Conservation (phyloP, 1,140 invertebrate genomes). For the Drosophila cardini region DNA sequence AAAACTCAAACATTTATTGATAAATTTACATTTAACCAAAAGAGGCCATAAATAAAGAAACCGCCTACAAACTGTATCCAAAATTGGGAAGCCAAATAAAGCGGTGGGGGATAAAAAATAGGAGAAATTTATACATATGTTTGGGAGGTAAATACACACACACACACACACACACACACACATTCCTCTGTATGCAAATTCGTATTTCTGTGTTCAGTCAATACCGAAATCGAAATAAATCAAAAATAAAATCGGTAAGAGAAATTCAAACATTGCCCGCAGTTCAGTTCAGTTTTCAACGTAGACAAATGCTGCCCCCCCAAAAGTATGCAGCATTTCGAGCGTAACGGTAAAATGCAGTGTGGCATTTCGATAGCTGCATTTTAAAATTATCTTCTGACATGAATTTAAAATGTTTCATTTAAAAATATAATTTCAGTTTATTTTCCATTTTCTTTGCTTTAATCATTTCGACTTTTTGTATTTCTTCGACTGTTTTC, state of each 20-base stretch:
- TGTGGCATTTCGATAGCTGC: slow-evolving; percentile 4
- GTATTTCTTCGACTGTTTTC: not conserved
- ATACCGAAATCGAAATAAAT: slow-evolving; percentile 29
- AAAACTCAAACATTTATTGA: slow-evolving; percentile 28
- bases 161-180: not conserved
- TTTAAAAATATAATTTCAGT: not conserved
- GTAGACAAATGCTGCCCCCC: slow-evolving; percentile 11
- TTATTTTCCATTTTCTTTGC: not conserved
- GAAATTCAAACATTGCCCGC: slow-evolving; percentile 6
- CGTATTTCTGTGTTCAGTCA: slow-evolving; percentile 15
- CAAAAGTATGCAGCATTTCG: slow-evolving; percentile 7
- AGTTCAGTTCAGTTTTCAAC: not conserved
- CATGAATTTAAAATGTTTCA: not conserved
- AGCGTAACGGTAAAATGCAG: slow-evolving; percentile 15
- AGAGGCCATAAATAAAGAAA: slow-evolving; percentile 40
- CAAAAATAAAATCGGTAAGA: slow-evolving; percentile 13
- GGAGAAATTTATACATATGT: not conserved
- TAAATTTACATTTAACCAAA: slow-evolving; percentile 49
- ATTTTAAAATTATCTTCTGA: slow-evolving; percentile 4
- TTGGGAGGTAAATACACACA: not conserved
- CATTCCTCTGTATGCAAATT: not conserved
- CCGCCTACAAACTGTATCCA: slow-evolving; percentile 7
- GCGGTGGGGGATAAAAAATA: not conserved
- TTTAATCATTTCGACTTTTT: not conserved
- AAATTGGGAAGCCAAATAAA: not conserved